Base-by-base conservation (phyloP, 2,797 vertebrate species). In the Tarsius wallacei region DNA sequence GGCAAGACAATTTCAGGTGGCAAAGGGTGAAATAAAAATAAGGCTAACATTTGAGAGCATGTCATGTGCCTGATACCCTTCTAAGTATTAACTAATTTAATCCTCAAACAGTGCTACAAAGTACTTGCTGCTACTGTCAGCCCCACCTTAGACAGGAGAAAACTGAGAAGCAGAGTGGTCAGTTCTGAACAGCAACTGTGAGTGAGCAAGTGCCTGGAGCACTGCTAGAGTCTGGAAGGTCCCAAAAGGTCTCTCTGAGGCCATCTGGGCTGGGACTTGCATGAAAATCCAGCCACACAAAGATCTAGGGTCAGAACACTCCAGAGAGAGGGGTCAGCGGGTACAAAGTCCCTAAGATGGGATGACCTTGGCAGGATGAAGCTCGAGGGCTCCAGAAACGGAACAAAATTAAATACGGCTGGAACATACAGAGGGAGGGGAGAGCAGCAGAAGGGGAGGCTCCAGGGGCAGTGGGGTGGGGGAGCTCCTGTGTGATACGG, bases 31-130 rank as follows among this genome's bases (percentile, higher is more conserved):
- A 57, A 64, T 36, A 74, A 87, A 59, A 96, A 80, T 14, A 93
- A 28, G 80, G 82, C 64, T 95, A 93, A 83, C 9, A 49, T 57
- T 51, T 87, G 71, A 93, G 2, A 91, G 36, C 57, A 64, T 55
- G 82, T 53, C 17, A 36, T 73, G n/a, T 61, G 8, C 70, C 49
- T 49, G 6, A 63, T 11, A 89, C 4, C 49, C 33, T 91, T 91
- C 36, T 68, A 66, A 89, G 84, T 57, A 82, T 42, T 59, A 84
- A 91, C 64, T 80, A 89, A 68, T 53, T 82, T 70, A 96, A 95
- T 77, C 80, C 9, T 93, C 28, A 53, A 78, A 91, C 55, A 94
- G 70, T 26, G 89, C 85, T 49, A 68, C 66, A 24, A 95, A 68
- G 12, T 78, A 74, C 16, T 47, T 21, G 33, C 63, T 63, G 6